phyloP scores from a whole-genome alignment of 2,888 invertebrate species.

The Microplitis manilae region DNA sequence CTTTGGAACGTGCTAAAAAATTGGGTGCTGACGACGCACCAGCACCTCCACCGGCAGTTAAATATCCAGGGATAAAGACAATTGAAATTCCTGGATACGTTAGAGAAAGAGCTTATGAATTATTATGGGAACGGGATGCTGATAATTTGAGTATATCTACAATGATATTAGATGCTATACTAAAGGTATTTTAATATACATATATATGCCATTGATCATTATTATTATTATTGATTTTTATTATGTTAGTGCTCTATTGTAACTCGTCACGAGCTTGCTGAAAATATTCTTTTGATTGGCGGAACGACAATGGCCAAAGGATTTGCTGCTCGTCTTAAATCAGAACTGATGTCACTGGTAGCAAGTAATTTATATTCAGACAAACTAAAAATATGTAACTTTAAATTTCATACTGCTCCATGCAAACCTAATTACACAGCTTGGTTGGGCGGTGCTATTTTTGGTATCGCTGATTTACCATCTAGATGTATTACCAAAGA shows the following conservation, averaged over 20 bases:
- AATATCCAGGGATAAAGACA: slow-evolving; percentile 79
- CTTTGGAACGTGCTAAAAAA: slow-evolving; percentile 78
- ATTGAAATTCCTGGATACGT: slow-evolving; percentile 79
- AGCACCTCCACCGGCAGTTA: slow-evolving; percentile 76
- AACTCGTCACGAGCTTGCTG: slow-evolving; percentile 82
- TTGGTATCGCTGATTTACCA: slow-evolving; percentile 82
- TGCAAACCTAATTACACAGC: slow-evolving; percentile 86
- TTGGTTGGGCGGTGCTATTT: slow-evolving; percentile 90
- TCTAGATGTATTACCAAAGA: slow-evolving; percentile 84
- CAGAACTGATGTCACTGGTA: slow-evolving; percentile 82
- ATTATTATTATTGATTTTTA: slow-evolving; percentile 32
- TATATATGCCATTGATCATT: neutral
- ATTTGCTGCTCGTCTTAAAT: slow-evolving; percentile 83
- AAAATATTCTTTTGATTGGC: slow-evolving; percentile 89
- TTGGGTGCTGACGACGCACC: slow-evolving; percentile 72
- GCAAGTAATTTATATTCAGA: slow-evolving; percentile 77
- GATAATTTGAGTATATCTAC: slow-evolving; percentile 87
- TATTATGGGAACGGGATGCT: slow-evolving; percentile 88
- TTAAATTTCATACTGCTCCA: slow-evolving; percentile 88
- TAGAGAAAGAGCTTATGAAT: slow-evolving; percentile 87
- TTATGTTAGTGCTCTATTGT: slow-evolving; percentile 83
- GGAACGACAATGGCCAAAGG: slow-evolving; percentile 90
- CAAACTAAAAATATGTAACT: slow-evolving; percentile 76
- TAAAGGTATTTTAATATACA: slow-evolving; percentile 76
- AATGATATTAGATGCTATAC: slow-evolving; percentile 86